Percentiles rank a stretch among this genome's conserved stretches.
Evolutionary conservation across 1,140 invertebrate species (phyloP).

Genomic region (Diachasma alloeum): DNA sequence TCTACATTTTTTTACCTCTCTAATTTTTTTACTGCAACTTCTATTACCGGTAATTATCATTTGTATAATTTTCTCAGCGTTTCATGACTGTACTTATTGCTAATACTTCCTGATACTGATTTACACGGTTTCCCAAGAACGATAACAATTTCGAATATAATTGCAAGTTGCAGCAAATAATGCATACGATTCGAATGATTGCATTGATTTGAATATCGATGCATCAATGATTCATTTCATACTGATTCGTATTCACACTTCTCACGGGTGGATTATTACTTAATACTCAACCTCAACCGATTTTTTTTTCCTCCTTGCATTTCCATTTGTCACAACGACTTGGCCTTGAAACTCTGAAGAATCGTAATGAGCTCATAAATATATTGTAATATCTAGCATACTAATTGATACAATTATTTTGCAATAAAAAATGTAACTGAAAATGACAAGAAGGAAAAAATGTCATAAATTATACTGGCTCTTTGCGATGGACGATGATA

Average conservation of each 20-base stretch:
- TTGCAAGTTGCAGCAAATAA: not conserved
- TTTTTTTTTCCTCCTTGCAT: not conserved
- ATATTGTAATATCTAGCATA: constrained; percentile 1
- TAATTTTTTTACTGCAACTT: not conserved
- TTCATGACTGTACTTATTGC: constrained; percentile 6
- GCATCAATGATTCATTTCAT: not conserved
- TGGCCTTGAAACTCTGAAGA: not conserved
- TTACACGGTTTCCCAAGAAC: not conserved
- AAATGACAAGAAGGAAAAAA: not conserved
- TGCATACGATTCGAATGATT: not conserved
- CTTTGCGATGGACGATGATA: not conserved
- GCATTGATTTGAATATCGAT: not conserved
- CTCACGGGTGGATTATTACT: not conserved
- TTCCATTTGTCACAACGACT: not conserved
- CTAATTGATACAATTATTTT: not conserved
- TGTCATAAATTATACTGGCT: not conserved
- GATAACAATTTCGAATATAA: not conserved
- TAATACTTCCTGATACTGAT: constrained; percentile 10
- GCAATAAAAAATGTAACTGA: not conserved
- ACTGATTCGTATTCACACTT: not conserved
- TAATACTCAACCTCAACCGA: not conserved
- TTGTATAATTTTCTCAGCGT: not conserved
- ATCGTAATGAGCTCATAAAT: not conserved
- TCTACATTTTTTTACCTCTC: not conserved
- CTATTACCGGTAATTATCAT: constrained; percentile 6